Conservation (phyloP, 2,888 invertebrate genomes). For the Malthinus seriepunctatus region DNA sequence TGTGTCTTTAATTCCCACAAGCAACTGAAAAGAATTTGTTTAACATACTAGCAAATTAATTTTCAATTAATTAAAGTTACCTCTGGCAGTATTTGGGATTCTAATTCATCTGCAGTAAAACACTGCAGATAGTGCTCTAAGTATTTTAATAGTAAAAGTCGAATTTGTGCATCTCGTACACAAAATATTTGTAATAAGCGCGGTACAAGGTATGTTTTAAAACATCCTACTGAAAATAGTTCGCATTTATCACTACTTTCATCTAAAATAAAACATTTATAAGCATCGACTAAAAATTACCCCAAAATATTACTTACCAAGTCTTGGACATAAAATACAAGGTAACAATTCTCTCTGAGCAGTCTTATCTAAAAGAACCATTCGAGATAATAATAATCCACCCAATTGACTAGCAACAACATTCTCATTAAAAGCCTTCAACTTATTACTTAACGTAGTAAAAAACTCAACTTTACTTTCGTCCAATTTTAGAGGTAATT, state of each 20-base stretch:
- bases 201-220: conserved; percentile 75
- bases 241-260: conserved; percentile 53
- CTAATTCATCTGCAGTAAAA: conserved; percentile 77
- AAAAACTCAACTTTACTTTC: conserved; percentile 81
- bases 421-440: conserved; percentile 76
- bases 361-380: conserved; percentile 81
- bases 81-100: conserved; percentile 81
- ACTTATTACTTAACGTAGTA: conserved; percentile 66
- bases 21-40: conserved; percentile 59
- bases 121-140: conserved; percentile 76
- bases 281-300: background rate
- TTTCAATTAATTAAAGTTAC: conserved; percentile 50
- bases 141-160: conserved; percentile 76
- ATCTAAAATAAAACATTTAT: conserved; percentile 30
- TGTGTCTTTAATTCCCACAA: conserved; percentile 85
- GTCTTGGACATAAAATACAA: conserved; percentile 69
- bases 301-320: conserved; percentile 48
- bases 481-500: conserved; percentile 78
- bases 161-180: conserved; percentile 82
- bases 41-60: background rate
- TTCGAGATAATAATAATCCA: conserved; percentile 76
- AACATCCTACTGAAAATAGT: conserved; percentile 70
- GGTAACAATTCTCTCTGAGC: conserved; percentile 77
- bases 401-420: conserved; percentile 82
- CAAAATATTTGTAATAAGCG: conserved; percentile 79